phyloP scores from a whole-genome alignment of 2,113 vertebrate species.

The Psittacula cyanocephala region DNA sequence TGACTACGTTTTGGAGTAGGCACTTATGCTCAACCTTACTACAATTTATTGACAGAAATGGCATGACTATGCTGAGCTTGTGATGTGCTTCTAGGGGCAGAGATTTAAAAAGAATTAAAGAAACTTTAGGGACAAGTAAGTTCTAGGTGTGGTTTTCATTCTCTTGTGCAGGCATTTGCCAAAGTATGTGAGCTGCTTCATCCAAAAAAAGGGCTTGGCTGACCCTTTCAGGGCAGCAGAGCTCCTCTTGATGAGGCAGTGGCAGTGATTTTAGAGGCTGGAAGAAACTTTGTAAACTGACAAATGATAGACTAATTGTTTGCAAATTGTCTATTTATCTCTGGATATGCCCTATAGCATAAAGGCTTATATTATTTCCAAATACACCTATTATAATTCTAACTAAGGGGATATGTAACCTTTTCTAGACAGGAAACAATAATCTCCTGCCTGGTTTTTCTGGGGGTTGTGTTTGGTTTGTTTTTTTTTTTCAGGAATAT shows the following conservation, averaged over 20 bases:
- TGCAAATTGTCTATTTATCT: not conserved
- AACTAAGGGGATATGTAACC: not conserved
- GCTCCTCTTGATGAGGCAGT: not conserved
- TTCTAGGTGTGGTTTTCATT: conserved; percentile 17
- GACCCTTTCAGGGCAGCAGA: not conserved
- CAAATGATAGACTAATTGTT: not conserved
- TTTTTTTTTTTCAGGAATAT: not conserved
- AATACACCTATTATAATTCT: not conserved
- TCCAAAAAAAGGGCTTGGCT: not conserved
- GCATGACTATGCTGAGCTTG: not conserved
- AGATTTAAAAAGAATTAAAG: not conserved
- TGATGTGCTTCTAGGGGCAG: not conserved
- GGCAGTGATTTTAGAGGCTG: not conserved
- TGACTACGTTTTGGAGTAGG: not conserved
- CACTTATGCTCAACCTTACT: not conserved
- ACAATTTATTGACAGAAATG: not conserved
- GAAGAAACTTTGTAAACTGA: not conserved
- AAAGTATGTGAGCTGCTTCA: not conserved
- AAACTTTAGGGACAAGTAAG: not conserved
- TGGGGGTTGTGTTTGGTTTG: no score
- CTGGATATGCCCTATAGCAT: not conserved
- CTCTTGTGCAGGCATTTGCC: not conserved
- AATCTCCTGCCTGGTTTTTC: not conserved
- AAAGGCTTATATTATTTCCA: not conserved
- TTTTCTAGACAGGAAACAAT: not conserved